Evolutionary conservation across 2,113 vertebrate genomes (phyloP).

Genomic region (Phoenicopterus ruber): DNA sequence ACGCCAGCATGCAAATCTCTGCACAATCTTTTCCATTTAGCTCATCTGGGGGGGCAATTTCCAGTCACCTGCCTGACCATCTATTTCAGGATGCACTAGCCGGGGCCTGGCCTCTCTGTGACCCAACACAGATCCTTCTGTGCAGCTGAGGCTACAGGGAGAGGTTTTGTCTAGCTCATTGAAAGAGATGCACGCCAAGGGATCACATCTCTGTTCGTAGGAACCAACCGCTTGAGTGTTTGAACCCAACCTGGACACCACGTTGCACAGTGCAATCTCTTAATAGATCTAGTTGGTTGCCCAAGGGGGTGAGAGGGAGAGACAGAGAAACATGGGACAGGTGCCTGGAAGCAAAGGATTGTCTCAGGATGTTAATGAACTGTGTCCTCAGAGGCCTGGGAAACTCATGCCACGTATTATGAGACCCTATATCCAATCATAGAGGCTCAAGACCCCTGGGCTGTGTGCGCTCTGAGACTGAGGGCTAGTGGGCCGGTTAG

Average conservation of each 20-base stretch:
- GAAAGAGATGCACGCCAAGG: background rate
- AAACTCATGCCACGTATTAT: background rate
- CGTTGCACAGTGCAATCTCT: background rate
- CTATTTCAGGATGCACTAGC: background rate
- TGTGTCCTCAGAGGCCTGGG: background rate
- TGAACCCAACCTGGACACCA: background rate
- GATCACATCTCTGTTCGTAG: background rate
- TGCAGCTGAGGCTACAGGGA: background rate
- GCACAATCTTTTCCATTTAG: background rate
- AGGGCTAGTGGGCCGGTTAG: background rate
- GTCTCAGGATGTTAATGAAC: background rate
- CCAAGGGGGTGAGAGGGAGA: rapidly evolving
- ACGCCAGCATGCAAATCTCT: background rate
- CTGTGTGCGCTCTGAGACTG: background rate
- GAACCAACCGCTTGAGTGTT: background rate
- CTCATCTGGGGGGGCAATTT: background rate
- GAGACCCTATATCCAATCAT: background rate
- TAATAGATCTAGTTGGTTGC: background rate
- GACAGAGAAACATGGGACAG: background rate
- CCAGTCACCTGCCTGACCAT: background rate
- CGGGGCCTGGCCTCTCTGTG: background rate
- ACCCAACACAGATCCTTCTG: background rate
- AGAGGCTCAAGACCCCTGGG: background rate
- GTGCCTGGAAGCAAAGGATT: background rate
- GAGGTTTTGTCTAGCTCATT: background rate